A percentile compares a stretch with the other conserved stretches of the same genome.
Evolutionary conservation across 2,888 invertebrate genomes (phyloP).

Genomic region (Agriopis marginaria): DNA sequence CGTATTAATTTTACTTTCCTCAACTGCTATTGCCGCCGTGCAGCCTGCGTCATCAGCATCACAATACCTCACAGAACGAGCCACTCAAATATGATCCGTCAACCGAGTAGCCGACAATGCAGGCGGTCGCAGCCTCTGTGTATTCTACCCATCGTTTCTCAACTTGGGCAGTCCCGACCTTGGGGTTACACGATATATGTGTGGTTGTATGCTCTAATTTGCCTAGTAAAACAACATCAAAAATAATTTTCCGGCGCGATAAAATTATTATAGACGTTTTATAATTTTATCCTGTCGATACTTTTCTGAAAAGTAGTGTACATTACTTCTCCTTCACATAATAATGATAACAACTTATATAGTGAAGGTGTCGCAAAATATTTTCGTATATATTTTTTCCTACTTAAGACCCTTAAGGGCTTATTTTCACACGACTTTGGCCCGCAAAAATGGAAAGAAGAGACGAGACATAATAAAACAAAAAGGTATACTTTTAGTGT

Average conservation of each 20-base stretch:
- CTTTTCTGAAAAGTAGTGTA: too few relatives aligned
- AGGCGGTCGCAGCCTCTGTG: slow-evolving; percentile 32
- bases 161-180: slow-evolving; percentile 37
- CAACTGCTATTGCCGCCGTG: background rate
- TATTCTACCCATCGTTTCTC: slow-evolving; percentile 3
- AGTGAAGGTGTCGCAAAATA: too few relatives aligned
- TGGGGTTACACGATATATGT: background rate
- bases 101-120: slow-evolving; percentile 26
- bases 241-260: background rate
- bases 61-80: slow-evolving; percentile 13
- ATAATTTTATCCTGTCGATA: too few relatives aligned
- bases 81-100: slow-evolving; percentile 22
- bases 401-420: too few relatives aligned
- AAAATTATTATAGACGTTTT: background rate
- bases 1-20: background rate
- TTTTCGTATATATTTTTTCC: too few relatives aligned
- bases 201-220: background rate
- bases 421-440: too few relatives aligned
- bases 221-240: background rate
- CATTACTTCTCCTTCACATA: too few relatives aligned
- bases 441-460: too few relatives aligned
- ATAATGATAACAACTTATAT: too few relatives aligned
- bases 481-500: too few relatives aligned
- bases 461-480: too few relatives aligned
- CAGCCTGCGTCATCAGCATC: slow-evolving; percentile 2